Evolutionary conservation across 1,140 invertebrate species (phyloP).

Genomic region (Odontomachus brunneus): DNA sequence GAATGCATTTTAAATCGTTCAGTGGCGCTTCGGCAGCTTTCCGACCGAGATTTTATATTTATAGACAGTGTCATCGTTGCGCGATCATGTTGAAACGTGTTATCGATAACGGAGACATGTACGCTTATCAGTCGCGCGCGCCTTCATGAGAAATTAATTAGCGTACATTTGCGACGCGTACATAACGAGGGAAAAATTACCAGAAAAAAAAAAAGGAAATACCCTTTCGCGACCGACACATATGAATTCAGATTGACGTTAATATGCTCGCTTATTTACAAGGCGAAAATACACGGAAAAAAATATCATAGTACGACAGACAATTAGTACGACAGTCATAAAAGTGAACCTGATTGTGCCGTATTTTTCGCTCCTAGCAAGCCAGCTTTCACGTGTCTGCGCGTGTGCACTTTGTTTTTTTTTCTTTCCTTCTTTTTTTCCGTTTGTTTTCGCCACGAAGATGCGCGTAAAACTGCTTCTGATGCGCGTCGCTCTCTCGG

Average conservation of each 20-base stretch:
- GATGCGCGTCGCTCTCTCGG: not conserved
- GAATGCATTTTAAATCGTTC: not conserved
- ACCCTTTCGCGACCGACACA: not conserved
- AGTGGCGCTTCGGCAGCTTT: not conserved
- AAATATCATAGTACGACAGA: not conserved
- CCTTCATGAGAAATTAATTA: constrained; percentile 15
- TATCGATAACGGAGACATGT: not conserved
- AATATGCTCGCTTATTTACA: constrained; percentile 12
- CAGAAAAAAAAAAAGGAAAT: not conserved
- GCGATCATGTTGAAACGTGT: not conserved
- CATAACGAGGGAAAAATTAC: too few relatives aligned
- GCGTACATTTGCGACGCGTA: not conserved
- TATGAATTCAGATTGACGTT: not conserved
- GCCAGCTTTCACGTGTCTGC: not conserved
- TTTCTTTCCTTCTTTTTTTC: too few relatives aligned
- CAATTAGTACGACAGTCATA: not conserved
- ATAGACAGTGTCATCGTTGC: not conserved
- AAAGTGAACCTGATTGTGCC: not conserved
- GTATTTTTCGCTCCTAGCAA: not conserved
- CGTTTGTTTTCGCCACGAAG: not conserved
- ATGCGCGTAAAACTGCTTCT: not conserved
- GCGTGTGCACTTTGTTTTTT: not conserved
- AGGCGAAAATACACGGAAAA: not conserved
- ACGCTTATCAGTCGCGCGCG: not conserved
- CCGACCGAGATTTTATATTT: not conserved